Evolutionary conservation across 2,888 invertebrate species (phyloP).

Genomic region (Eupsilia transversa): DNA sequence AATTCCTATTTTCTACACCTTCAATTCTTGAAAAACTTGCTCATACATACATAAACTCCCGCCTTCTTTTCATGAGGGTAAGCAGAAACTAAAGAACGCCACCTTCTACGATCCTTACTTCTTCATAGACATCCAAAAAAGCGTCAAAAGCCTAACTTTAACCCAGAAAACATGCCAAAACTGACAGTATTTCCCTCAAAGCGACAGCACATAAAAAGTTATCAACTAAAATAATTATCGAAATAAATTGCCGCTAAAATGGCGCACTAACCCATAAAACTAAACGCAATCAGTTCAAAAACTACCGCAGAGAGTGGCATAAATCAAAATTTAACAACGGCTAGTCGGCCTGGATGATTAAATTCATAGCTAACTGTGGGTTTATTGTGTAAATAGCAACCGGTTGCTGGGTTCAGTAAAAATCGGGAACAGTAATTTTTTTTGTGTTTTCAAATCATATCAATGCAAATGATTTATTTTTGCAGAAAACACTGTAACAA

Average conservation of each 20-base stretch:
- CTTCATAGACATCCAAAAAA: neutral
- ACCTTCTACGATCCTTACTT: neutral
- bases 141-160: neutral
- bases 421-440: neutral
- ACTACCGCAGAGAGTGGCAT: constrained; percentile 79
- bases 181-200: constrained; percentile 31
- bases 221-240: constrained; percentile 68
- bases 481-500: too few species aligned
- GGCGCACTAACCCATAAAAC: constrained; percentile 78
- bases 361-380: constrained; percentile 75
- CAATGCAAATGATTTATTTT: too few species aligned
- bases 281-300: constrained; percentile 84
- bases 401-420: constrained; percentile 53
- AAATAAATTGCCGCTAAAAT: constrained; percentile 74
- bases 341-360: constrained; percentile 79
- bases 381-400: constrained; percentile 58
- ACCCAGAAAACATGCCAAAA: constrained; percentile 18
- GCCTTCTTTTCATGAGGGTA: too few species aligned
- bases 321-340: constrained; percentile 84
- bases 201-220: constrained; percentile 58
- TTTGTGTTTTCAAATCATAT: neutral
- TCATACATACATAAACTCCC: too few species aligned
- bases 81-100: too few species aligned
- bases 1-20: neutral
- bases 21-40: neutral